These are phyloP conservation scores for Oceanodroma leucorhoa DNA, from an alignment of 2,797 vertebrate genomes.

Conservation along the genomic window DNA sequence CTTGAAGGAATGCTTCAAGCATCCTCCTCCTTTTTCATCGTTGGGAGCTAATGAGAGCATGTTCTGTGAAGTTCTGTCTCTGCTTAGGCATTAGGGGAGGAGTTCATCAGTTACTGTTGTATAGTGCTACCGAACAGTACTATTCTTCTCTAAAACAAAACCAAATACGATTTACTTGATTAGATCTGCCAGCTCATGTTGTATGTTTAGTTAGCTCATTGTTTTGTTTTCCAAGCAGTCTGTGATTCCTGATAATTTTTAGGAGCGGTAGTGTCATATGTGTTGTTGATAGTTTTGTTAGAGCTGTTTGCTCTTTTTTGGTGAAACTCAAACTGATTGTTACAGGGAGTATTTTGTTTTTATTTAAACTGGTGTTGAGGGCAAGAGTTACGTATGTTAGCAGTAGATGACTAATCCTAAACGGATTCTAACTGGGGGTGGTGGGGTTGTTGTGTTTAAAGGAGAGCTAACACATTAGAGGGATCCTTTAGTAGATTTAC, in stretches of 20 bases:
- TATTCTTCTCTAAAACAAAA: neutral
- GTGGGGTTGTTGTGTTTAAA: neutral
- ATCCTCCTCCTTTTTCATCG: neutral
- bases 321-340: neutral
- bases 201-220: neutral
- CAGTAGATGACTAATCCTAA: too few species aligned
- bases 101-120: neutral
- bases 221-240: neutral
- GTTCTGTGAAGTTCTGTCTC: neutral
- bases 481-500: neutral
- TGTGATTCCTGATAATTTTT: neutral
- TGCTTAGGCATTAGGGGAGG: neutral
- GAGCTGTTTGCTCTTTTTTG: neutral
- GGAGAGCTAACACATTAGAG: neutral
- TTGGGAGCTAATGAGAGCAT: neutral
- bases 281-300: neutral
- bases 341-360: neutral
- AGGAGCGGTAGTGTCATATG: neutral
- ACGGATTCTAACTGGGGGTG: neutral
- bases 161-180: neutral
- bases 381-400: neutral
- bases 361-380: neutral
- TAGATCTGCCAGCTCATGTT: neutral
- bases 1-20: neutral
- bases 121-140: neutral